Evolutionary conservation across 2,888 invertebrate species (phyloP), one percentile per base, ranked within the genome.

Genomic region (Xestia rhomboidea): DNA sequence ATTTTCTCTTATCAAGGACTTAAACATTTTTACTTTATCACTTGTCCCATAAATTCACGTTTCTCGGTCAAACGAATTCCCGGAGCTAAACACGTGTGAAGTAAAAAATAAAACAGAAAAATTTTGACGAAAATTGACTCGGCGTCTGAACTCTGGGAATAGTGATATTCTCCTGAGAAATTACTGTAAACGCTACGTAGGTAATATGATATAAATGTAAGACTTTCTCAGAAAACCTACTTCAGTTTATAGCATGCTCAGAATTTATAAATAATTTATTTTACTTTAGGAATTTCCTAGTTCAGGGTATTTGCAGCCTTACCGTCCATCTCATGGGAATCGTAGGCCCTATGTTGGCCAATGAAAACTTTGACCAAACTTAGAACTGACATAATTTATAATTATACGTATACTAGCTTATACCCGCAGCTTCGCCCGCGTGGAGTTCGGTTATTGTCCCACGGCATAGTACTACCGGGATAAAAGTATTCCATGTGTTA

Each of bases 161-260:
- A 24, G 44, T 34, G 34, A 67, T 54, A 34, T 79, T 76, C 87
- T 87, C 87, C 15, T 54, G 85, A 84, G 85, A 85, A 85, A 85
- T 85, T 84, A 85, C 41, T 64, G 44, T 63, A 76, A 80, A 80
- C 68, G 62, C 63, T 70, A 34, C 41, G 68, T 67, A 66, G n/a
- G n/a, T 49, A 62, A 54, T 34, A 27, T 8, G 44, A 49, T 62
- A 57, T 49, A 67, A 57, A 82, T 41, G 24, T 46, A 73, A 34
- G 34, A 21, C 44, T 51, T 49, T 34, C 57, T 60, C 24, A 27
- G 77, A 66, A 49, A 66, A 76, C 34, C 18, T 51, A 5, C 38
- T 46, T 18, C 13, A n/a, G 41, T 34, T 66, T 38, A 34, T 27
- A 34, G 4, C 34, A 46, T 54, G 11, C 82, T 44, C 34, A 15